phyloP scores from a whole-genome alignment of 1,140 invertebrate genomes.

The Drosophila setifemur region DNA sequence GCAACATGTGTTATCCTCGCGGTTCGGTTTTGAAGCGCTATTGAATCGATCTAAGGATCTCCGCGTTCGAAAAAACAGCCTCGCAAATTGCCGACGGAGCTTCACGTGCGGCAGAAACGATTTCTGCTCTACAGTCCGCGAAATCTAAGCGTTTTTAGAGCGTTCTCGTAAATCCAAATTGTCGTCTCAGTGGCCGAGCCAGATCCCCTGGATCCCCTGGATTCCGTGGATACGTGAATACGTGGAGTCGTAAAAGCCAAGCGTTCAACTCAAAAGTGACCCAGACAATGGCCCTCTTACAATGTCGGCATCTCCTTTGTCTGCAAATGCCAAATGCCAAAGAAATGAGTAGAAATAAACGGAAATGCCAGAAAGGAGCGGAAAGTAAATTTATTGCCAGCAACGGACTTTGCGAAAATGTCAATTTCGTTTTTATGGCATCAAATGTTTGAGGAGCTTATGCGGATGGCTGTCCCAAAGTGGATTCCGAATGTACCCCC shows the following conservation, averaged over 20 bases:
- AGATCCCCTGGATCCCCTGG: background rate
- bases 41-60: background rate
- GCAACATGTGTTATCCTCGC: constrained; percentile 50
- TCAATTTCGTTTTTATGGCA: constrained; percentile 75
- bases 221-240: constrained; percentile 25
- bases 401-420: constrained; percentile 74
- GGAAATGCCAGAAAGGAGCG: constrained; percentile 41
- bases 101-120: constrained; percentile 27
- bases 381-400: constrained; percentile 67
- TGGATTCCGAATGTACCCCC: constrained; percentile 55
- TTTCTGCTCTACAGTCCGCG: constrained; percentile 55
- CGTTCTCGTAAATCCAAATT: constrained; percentile 68
- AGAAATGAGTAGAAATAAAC: constrained; percentile 63
- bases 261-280: constrained; percentile 26
- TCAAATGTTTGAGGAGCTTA: constrained; percentile 75
- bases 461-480: constrained; percentile 71
- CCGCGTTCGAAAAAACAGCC: constrained; percentile 5
- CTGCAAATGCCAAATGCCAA: constrained; percentile 26
- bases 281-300: constrained; percentile 52
- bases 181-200: constrained; percentile 10
- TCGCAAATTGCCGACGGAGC: constrained; percentile 43
- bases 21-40: constrained; percentile 14
- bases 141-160: constrained; percentile 73
- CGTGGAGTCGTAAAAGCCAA: constrained; percentile 69
- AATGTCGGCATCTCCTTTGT: constrained; percentile 60